Evolutionary conservation across 2,888 invertebrate species (phyloP).

Genomic region (Syrista parreyssii): DNA sequence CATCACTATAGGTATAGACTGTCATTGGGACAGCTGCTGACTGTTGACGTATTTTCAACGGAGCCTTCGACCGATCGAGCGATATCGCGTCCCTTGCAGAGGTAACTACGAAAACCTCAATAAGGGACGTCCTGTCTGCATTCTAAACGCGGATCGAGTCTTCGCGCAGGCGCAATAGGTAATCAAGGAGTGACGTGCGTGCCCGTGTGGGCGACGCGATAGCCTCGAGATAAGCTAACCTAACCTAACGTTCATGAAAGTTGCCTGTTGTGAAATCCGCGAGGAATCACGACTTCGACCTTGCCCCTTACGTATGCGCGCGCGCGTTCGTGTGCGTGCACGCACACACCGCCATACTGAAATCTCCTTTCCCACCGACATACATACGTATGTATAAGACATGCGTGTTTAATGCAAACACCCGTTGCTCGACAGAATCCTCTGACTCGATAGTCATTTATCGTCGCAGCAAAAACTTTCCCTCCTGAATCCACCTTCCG

Average conservation of each 20-base stretch:
- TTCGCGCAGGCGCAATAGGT: not conserved
- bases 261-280: not conserved
- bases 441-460: not conserved
- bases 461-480: not conserved
- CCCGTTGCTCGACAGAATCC: not conserved
- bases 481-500: not conserved
- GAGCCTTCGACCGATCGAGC: not conserved
- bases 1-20: not conserved
- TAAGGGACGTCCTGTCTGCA: not conserved
- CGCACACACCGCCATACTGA: not conserved
- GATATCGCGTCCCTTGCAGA: not conserved
- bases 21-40: not conserved
- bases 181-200: not conserved
- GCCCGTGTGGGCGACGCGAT: not conserved
- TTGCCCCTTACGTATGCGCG: not conserved
- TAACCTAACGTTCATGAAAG: not conserved
- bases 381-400: not conserved
- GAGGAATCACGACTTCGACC: not conserved
- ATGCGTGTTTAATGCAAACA: not conserved
- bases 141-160: not conserved
- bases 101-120: not conserved
- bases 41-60: not conserved
- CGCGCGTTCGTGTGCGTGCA: too few relatives aligned
- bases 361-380: not conserved
- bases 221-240: not conserved